These are phyloP conservation scores for Rana temporaria DNA, from an alignment of 2,113 vertebrate species.

Conservation along the genomic window DNA sequence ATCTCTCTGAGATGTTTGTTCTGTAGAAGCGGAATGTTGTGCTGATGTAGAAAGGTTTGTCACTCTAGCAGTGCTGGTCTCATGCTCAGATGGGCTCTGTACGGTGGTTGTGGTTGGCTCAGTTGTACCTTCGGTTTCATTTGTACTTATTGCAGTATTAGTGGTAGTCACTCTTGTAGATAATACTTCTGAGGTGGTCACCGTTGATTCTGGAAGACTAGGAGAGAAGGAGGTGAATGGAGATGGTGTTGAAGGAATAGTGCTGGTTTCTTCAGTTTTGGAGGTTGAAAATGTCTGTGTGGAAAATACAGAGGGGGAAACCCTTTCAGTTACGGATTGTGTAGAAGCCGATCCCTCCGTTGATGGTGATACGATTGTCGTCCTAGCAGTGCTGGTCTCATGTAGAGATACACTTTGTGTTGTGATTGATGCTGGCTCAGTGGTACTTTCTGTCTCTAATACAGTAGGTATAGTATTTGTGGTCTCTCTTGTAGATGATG, in stretches of 20 bases:
- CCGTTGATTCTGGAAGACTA: not conserved
- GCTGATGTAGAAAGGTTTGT: not conserved
- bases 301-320: too few relatives aligned
- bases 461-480: not conserved
- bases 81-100: not conserved
- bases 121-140: too few relatives aligned
- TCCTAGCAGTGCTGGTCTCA: too few relatives aligned
- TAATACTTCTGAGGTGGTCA: not conserved
- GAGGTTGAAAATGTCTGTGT: too few relatives aligned
- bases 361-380: not conserved
- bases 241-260: not conserved
- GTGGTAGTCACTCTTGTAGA: not conserved
- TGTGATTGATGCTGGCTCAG: not conserved
- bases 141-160: not conserved
- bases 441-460: not conserved
- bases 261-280: not conserved
- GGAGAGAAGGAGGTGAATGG: not conserved
- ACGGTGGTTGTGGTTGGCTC: not conserved
- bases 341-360: not conserved
- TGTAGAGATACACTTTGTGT: not conserved
- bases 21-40: not conserved
- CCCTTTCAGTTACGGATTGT: not conserved
- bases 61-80: not conserved
- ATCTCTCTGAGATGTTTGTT: not conserved
- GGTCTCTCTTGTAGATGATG: not conserved